Evolutionary conservation across 2,113 vertebrate genomes (phyloP).

Genomic region (Pelusios castaneus): DNA sequence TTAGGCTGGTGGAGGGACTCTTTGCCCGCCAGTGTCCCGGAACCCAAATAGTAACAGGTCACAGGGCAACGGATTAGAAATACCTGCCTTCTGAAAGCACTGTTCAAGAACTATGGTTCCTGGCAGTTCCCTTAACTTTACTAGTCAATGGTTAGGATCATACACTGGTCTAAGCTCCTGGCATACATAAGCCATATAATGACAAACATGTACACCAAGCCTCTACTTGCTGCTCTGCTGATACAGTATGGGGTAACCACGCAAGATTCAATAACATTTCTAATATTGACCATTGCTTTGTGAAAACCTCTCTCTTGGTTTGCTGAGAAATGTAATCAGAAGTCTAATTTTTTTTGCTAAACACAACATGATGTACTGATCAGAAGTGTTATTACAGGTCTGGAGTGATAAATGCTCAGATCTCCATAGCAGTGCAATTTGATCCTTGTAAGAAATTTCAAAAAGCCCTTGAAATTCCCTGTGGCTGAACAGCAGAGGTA

Average conservation of each 20-base stretch:
- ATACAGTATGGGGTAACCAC: background rate
- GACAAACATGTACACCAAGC: background rate
- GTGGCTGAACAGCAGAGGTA: background rate
- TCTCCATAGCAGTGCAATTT: background rate
- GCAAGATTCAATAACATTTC: background rate
- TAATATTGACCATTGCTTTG: background rate
- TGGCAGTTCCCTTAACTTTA: background rate
- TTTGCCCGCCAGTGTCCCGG: too few species aligned
- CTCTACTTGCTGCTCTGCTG: background rate
- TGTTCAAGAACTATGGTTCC: background rate
- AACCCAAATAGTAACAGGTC: background rate
- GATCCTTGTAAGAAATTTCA: background rate
- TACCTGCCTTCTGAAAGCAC: background rate
- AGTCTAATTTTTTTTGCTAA: slow-evolving; percentile 14
- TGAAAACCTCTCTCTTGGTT: background rate
- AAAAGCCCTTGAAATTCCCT: background rate
- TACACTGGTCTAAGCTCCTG: background rate
- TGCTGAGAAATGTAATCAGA: background rate
- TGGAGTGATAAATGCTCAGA: background rate
- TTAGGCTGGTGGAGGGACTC: too few species aligned
- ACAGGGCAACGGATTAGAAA: background rate
- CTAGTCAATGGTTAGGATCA: background rate
- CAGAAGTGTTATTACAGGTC: background rate
- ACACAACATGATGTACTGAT: background rate
- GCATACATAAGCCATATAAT: background rate